Evolutionary conservation across 2,888 invertebrate genomes (phyloP).

Genomic region (Eudasyphora cyanicolor): DNA sequence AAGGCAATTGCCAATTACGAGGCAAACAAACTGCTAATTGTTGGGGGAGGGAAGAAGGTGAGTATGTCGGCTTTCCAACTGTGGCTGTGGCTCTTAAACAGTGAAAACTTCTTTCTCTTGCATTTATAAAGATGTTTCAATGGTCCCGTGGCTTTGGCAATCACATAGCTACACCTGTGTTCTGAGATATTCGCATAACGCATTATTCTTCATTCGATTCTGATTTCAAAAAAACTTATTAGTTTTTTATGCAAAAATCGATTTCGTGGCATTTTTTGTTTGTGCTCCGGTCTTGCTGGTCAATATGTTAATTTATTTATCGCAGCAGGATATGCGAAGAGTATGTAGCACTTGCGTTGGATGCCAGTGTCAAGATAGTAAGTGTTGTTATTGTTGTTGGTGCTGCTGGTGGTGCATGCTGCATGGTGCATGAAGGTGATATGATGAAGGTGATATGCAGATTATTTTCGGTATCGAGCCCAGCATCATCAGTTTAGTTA

Average conservation of each 20-base stretch:
- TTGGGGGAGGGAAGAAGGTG: too few species aligned
- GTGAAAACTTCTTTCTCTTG: background rate
- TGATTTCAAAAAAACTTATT: background rate
- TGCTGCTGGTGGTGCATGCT: conserved; percentile 9
- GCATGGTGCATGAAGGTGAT: conserved; percentile 41
- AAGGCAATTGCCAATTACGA: conserved; percentile 27
- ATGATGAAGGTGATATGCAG: conserved; percentile 52
- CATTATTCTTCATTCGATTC: conserved; percentile 27
- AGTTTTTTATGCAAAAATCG: conserved; percentile 52
- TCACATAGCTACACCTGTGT: conserved; percentile 26
- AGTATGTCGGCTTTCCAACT: too few species aligned
- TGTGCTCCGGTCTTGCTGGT: conserved; percentile 19
- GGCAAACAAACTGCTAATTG: conserved; percentile 44
- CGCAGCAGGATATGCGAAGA: conserved; percentile 57
- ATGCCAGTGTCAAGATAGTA: too few species aligned
- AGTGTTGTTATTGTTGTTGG: background rate
- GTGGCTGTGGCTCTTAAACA: background rate
- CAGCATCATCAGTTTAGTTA: too few species aligned
- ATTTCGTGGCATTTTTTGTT: conserved; percentile 30
- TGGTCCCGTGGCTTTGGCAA: background rate
- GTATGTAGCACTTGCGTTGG: background rate
- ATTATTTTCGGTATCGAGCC: conserved; percentile 33
- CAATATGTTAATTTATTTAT: conserved; percentile 65
- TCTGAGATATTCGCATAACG: background rate
- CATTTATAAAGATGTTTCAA: conserved; percentile 30